Conservation (phyloP, 1,140 invertebrate species). For the Micrasema longulum region DNA sequence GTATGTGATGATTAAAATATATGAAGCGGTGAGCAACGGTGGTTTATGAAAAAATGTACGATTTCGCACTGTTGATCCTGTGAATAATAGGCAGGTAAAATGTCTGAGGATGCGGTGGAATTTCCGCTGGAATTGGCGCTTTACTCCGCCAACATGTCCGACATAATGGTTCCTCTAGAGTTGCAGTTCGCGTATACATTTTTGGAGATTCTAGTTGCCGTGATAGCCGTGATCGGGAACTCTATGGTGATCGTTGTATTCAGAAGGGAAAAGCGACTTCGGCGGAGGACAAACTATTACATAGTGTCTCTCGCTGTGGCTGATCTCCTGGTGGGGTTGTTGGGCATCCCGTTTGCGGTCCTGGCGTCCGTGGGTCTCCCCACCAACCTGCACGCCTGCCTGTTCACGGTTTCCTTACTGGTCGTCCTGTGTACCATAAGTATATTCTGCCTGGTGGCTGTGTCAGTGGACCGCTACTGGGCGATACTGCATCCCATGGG, state of each 20-base stretch:
- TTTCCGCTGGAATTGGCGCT: conserved; percentile 9
- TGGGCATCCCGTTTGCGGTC: conserved; percentile 89
- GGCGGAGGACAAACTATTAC: conserved; percentile 90
- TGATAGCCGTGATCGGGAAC: conserved; percentile 86
- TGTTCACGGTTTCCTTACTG: conserved; percentile 88
- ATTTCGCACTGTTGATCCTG: no score
- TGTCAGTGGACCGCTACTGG: conserved; percentile 92
- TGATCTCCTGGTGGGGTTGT: conserved; percentile 83
- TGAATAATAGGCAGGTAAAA: no score
- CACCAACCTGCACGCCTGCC: conserved; percentile 81
- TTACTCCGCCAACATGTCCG: conserved; percentile 27
- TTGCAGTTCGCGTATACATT: conserved; percentile 78
- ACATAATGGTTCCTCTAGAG: conserved; percentile 55
- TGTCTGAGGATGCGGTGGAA: neutral
- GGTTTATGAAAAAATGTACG: no score
- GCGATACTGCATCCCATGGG: conserved; percentile 91
- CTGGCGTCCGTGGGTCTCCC: conserved; percentile 76
- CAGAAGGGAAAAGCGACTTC: conserved; percentile 77
- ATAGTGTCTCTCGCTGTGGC: conserved; percentile 89
- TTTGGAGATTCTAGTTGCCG: conserved; percentile 83
- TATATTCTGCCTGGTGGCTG: conserved; percentile 91
- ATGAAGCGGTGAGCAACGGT: no score
- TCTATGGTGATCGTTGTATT: conserved; percentile 88
- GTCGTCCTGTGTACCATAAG: conserved; percentile 92
- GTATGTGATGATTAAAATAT: no score